Conservation (phyloP, 2,113 vertebrate species). For the Caranx melampygus region DNA sequence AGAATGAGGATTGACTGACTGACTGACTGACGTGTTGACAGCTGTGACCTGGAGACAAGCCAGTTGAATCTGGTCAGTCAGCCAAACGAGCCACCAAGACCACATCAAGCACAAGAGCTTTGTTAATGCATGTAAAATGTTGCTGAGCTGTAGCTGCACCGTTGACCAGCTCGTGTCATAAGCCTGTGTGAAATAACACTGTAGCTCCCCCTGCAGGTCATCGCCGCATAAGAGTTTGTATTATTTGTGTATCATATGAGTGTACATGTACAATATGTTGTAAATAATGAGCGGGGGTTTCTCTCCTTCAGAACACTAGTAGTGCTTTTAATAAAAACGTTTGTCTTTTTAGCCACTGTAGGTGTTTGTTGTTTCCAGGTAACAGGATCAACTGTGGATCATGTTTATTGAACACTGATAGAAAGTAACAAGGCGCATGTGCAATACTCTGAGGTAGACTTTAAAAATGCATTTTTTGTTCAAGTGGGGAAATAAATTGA, state of each 20-base stretch:
- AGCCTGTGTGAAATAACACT: conserved; percentile 15
- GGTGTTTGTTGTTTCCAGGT: conserved; percentile 9
- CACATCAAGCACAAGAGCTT: not conserved
- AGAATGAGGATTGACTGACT: not conserved
- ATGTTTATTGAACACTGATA: conserved; percentile 37
- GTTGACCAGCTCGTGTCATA: not conserved
- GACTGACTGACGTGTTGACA: not conserved
- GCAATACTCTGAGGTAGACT: not conserved
- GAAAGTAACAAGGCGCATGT: not conserved
- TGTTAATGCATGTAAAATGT: conserved; percentile 12
- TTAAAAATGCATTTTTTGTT: conserved; percentile 1
- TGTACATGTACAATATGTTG: conserved; percentile 59
- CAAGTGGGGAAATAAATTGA: not conserved
- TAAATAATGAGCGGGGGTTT: conserved; percentile 49
- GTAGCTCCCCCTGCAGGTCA: conserved; percentile 53
- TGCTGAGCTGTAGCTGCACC: not conserved
- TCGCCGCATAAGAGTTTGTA: conserved; percentile 7
- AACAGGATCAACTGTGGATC: not conserved
- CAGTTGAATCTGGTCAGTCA: conserved; percentile 5
- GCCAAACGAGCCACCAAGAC: conserved; percentile 12
- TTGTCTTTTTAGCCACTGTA: conserved; percentile 17
- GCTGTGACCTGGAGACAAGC: not conserved
- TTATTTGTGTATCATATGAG: conserved; percentile 26
- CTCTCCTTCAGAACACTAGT: conserved; percentile 18
- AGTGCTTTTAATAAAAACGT: conserved; percentile 61